phyloP scores from a whole-genome alignment of 1,140 invertebrate species.

The Penaeus indicus region DNA sequence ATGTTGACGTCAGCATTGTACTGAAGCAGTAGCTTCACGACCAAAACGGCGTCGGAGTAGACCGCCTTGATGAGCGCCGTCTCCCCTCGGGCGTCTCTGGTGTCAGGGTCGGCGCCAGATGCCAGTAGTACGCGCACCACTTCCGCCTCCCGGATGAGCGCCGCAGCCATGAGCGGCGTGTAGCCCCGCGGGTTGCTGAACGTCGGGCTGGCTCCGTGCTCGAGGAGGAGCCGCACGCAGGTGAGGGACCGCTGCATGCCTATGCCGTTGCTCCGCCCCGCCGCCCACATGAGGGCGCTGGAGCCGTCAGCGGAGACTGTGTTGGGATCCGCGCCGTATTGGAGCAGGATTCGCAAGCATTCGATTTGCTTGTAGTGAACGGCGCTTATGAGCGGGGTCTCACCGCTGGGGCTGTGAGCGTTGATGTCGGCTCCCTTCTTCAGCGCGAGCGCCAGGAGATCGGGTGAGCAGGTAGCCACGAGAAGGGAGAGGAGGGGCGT shows the following conservation, averaged over 20 bases:
- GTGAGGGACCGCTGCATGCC: slow-evolving; percentile 60
- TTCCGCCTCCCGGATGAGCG: slow-evolving; percentile 58
- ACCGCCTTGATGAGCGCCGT: slow-evolving; percentile 64
- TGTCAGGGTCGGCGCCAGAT: slow-evolving; percentile 54
- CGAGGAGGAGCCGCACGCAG: slow-evolving; percentile 43
- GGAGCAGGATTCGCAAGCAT: slow-evolving; percentile 52
- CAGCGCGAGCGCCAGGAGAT: slow-evolving; percentile 52
- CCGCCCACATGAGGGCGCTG: slow-evolving; percentile 64
- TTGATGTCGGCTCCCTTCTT: slow-evolving; percentile 59
- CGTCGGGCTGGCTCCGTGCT: slow-evolving; percentile 53
- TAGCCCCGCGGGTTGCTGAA: slow-evolving; percentile 51
- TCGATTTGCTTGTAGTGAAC: slow-evolving; percentile 64
- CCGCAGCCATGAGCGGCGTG: slow-evolving; percentile 63
- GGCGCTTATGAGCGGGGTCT: slow-evolving; percentile 56
- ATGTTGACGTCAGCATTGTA: slow-evolving; percentile 50
- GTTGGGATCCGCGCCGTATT: slow-evolving; percentile 56
- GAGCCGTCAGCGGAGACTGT: slow-evolving; percentile 49
- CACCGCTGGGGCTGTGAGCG: slow-evolving; percentile 42
- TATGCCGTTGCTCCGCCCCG: slow-evolving; percentile 64
- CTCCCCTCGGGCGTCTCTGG: slow-evolving; percentile 48
- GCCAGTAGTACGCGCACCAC: slow-evolving; percentile 47
- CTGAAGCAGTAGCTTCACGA: slow-evolving; percentile 42
- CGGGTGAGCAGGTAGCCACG: slow-evolving; percentile 40
- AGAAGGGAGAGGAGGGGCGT: slow-evolving; percentile 50
- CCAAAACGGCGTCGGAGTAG: slow-evolving; percentile 42